phyloP scores from a whole-genome alignment of 2,113 vertebrate species.

The Cyanistes caeruleus region DNA sequence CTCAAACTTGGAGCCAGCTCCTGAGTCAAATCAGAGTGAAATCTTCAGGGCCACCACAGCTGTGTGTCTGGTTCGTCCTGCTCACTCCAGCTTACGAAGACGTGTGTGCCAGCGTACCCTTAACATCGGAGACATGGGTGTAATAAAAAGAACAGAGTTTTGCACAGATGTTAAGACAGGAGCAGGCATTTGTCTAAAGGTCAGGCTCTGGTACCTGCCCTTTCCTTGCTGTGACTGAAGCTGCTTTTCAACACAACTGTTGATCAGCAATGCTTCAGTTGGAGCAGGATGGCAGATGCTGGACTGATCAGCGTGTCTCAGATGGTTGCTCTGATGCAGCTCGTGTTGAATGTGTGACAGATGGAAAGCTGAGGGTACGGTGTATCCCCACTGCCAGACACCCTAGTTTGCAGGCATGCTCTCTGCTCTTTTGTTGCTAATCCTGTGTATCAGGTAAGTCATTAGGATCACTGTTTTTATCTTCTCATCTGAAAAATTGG shows the following conservation, averaged over 20 bases:
- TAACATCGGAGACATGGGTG: neutral
- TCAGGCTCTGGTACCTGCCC: neutral
- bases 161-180: neutral
- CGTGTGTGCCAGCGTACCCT: rapidly evolving
- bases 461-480: neutral
- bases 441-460: neutral
- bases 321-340: neutral
- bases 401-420: neutral
- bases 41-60: neutral
- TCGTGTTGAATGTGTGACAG: neutral
- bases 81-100: neutral
- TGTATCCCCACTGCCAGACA: neutral
- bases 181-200: neutral
- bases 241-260: neutral
- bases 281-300: neutral
- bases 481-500: neutral
- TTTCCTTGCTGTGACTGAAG: neutral
- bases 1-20: neutral
- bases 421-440: neutral
- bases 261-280: neutral
- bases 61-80: neutral
- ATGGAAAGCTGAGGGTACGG: neutral
- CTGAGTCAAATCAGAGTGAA: neutral
- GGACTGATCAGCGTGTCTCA: neutral
- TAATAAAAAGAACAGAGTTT: neutral